Percentiles rank a stretch among this genome's conserved stretches.
phyloP scores from a whole-genome alignment of 2,797 vertebrate species.

The Peromyscus attwateri region DNA sequence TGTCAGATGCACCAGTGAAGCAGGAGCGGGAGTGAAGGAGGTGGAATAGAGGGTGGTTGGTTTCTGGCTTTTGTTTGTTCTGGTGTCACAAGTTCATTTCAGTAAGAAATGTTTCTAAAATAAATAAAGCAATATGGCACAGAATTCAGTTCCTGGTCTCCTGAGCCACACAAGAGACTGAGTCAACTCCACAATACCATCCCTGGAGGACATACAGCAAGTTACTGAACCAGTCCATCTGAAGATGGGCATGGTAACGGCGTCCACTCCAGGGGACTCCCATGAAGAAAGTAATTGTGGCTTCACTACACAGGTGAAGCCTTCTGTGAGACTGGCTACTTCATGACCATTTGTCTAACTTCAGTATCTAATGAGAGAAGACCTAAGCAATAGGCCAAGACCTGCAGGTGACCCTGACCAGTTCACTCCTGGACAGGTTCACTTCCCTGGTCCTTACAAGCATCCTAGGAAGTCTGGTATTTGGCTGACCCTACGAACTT shows the following conservation, averaged over 20 bases:
- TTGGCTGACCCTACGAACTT: not conserved
- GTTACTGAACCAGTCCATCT: not conserved
- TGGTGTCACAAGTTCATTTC: conserved; percentile 19
- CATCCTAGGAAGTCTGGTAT: not conserved
- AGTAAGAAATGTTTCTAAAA: conserved; percentile 28
- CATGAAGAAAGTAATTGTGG: not conserved
- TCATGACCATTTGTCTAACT: not conserved
- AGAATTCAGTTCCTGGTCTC: not conserved
- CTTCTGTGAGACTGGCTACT: not conserved
- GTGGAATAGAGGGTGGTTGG: not conserved
- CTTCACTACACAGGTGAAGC: not conserved
- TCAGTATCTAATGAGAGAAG: not conserved
- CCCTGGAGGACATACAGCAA: not conserved
- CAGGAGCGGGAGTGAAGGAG: not conserved
- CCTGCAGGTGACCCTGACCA: not conserved
- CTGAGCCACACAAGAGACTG: not conserved
- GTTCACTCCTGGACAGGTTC: not conserved
- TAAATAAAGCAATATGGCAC: not conserved
- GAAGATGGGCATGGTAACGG: not conserved
- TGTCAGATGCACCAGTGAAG: not conserved
- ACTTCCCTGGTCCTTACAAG: not conserved
- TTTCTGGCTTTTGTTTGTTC: conserved; percentile 24
- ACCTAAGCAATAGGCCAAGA: not conserved
- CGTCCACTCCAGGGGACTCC: not conserved
- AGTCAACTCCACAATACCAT: not conserved